A percentile compares a stretch with the other conserved stretches of the same genome.
Conservation (phyloP, 2,797 vertebrate species). For the Takifugu rubripes region DNA sequence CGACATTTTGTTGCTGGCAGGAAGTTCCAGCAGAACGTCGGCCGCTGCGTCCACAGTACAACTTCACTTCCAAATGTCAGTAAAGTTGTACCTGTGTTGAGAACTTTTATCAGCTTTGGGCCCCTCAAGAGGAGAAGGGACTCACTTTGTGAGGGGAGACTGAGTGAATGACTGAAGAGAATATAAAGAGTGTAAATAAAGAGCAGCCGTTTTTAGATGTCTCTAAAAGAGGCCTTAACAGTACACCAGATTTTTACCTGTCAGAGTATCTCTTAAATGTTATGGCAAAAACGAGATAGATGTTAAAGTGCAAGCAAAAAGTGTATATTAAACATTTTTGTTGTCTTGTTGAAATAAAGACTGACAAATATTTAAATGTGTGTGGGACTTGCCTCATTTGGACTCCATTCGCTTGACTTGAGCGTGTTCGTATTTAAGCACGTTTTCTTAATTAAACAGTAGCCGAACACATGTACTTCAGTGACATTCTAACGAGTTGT, state of each 20-base stretch:
- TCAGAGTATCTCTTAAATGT: conserved; percentile 77
- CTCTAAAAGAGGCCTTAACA: conserved; percentile 81
- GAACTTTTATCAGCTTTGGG: conserved; percentile 46
- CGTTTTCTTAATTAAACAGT: no score
- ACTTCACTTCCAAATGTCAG: conserved; percentile 35
- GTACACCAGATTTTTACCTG: conserved; percentile 76
- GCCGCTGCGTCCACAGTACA: conserved; percentile 35
- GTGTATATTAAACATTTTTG: conserved; percentile 81
- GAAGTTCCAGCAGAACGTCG: conserved; percentile 47
- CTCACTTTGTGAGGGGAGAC: conserved; percentile 52
- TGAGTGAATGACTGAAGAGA: conserved; percentile 60
- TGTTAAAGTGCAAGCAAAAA: conserved; percentile 80
- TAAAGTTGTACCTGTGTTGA: conserved; percentile 46
- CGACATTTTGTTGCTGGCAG: conserved; percentile 41
- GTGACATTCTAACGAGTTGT: no score
- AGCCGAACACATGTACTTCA: no score
- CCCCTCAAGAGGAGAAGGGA: conserved; percentile 59
- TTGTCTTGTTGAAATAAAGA: conserved; percentile 85
- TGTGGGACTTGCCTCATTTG: conserved; percentile 6
- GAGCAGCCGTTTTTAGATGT: conserved; percentile 76
- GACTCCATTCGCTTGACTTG: background rate
- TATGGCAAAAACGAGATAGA: conserved; percentile 76
- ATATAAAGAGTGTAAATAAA: conserved; percentile 72
- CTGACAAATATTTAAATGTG: conserved; percentile 79
- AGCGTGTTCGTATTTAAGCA: no score